A percentile compares a stretch with the other conserved stretches of the same genome.
These are phyloP conservation scores for Brenthis hecate DNA, from an alignment of 2,888 invertebrate genomes.

Conservation along the genomic window DNA sequence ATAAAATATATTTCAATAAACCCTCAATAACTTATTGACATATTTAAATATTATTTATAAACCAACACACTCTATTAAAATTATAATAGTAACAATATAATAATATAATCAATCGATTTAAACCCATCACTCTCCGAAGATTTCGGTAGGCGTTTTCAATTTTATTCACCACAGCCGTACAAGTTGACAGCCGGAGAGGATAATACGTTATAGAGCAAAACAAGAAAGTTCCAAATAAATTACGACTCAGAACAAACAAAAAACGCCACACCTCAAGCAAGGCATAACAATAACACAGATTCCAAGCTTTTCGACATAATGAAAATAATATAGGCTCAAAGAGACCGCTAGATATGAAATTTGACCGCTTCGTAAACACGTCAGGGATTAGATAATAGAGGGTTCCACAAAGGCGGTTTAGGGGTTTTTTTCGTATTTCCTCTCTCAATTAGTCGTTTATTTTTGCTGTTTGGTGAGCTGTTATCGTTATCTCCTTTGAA, in stretches of 20 bases:
- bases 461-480: constrained; percentile 42
- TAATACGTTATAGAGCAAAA: constrained; percentile 58
- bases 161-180: constrained; percentile 51
- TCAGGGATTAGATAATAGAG: constrained; percentile 49
- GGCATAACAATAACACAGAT: constrained; percentile 72
- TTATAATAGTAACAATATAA: not conserved
- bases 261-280: constrained; percentile 66
- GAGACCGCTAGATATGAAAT: constrained; percentile 54
- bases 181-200: constrained; percentile 55
- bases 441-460: constrained; percentile 47
- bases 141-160: constrained; percentile 53
- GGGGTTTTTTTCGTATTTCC: constrained; percentile 44
- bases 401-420: constrained; percentile 39
- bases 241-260: constrained; percentile 60
- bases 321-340: constrained; percentile 57
- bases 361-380: constrained; percentile 57
- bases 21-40: no score
- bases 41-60: no score
- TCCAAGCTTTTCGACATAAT: constrained; percentile 53
- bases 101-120: not conserved
- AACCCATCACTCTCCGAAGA: constrained; percentile 28
- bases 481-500: constrained; percentile 38
- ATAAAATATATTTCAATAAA: no score
- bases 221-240: constrained; percentile 64
- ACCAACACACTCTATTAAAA: not conserved